Conservation (phyloP, 2,113 vertebrate genomes). For the Alces alces region DNA sequence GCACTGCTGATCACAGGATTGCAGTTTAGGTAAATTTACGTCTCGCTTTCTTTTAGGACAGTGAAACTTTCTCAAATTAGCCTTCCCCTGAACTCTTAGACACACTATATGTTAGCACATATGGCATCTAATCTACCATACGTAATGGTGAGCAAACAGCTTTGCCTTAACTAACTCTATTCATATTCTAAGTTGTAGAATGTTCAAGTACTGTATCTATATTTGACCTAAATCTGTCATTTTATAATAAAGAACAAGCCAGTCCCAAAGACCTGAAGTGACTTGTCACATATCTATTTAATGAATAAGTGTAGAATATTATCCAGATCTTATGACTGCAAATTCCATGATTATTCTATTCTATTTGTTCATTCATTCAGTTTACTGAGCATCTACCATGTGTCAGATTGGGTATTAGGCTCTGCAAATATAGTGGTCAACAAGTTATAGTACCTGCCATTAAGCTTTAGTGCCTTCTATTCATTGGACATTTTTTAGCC, state of each 20-base stretch:
- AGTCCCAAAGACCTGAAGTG: background rate
- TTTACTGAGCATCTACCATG: background rate
- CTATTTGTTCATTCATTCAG: background rate
- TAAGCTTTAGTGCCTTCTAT: background rate
- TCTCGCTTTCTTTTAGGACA: background rate
- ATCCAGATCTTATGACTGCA: background rate
- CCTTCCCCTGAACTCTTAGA: background rate
- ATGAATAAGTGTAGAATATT: background rate
- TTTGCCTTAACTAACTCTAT: background rate
- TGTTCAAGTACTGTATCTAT: background rate
- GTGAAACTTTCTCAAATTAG: background rate
- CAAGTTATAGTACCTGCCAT: background rate
- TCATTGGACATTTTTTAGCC: background rate
- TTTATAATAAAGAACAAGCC: background rate
- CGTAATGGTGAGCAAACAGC: background rate
- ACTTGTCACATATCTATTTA: background rate
- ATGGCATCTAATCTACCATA: background rate
- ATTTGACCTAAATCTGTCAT: background rate
- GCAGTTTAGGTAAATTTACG: background rate
- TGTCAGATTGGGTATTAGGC: background rate
- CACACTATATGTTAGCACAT: background rate
- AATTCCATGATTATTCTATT: background rate
- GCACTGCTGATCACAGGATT: background rate
- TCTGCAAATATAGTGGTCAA: background rate
- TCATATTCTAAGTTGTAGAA: background rate